These are phyloP conservation scores for Erythrocebus patas DNA, from an alignment of 2,113 vertebrate species.

Conservation along the genomic window DNA sequence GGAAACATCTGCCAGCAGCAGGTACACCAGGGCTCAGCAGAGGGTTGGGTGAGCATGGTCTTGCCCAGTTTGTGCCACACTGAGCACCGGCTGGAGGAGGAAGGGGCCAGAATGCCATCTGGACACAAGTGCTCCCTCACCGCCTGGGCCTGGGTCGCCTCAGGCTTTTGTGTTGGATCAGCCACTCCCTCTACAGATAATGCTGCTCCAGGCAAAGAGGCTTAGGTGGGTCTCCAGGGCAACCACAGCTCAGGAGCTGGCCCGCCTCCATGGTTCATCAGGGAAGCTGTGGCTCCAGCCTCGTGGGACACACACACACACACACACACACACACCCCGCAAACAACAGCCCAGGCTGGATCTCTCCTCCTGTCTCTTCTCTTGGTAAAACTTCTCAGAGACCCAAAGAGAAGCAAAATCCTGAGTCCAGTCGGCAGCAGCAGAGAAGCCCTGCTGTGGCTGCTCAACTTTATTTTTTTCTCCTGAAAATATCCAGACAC, in stretches of 20 bases:
- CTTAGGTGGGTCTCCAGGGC: conserved; percentile 85
- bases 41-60: accelerated
- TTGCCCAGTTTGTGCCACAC: neutral
- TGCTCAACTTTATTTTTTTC: neutral
- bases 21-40: neutral
- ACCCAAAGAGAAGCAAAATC: neutral
- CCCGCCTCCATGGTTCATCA: conserved; percentile 58
- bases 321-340: neutral
- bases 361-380: neutral
- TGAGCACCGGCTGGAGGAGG: accelerated
- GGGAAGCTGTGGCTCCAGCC: neutral
- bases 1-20: neutral
- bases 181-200: conserved; percentile 68
- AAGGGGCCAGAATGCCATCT: neutral
- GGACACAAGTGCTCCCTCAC: neutral
- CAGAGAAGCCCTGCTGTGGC: neutral
- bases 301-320: neutral
- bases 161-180: neutral
- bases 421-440: neutral
- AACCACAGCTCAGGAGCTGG: conserved; percentile 82
- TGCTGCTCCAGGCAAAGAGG: conserved; percentile 81
- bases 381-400: neutral
- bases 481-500: neutral
- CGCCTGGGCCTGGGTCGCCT: neutral
- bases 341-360: neutral